Evolutionary conservation across 2,888 invertebrate species (phyloP), one percentile per base, ranked within the genome.

Genomic region (Troglohyphantes excavatus): DNA sequence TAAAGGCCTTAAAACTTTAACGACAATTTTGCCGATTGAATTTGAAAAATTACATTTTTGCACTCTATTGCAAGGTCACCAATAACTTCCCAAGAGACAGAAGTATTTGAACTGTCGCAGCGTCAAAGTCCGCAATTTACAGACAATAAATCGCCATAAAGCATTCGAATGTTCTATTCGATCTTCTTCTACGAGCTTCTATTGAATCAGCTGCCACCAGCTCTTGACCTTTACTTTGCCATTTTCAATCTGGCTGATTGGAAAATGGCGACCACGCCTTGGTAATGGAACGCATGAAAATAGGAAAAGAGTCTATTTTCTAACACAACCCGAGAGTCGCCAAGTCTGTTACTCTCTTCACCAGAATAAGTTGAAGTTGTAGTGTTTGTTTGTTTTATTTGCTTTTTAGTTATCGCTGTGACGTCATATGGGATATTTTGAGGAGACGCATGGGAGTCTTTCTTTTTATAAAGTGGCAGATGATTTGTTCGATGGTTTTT

Each of bases 151-250:
- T 39, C 39, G 9, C 39, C 7, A 39, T 13, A 39, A 39, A 11
- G 13, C 39, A 13, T 11, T 11, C 39, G 13, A 39, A 39, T 39
- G 39, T 39, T 39, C 39, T 13, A 39, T 39, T 13, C 3, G 13
- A 39, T 39, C 39, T 39, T 39, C 39, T 39, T 11, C 39, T 13
- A 3, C 39, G 1, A 39, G 7, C 9, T 39, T 39, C 53, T 53
- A 1, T n/a, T 53, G 5, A 1, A 53, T 53, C 9, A 33, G 9
- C 33, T 9, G 26, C 27, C 19, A n/a, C 13, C 27, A 73, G 75
- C 59, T 75, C 75, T 75, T 75, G 75, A 75, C 75, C 75, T 75
- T 75, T 75, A 11, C 5, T 59, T 9, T 7, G 29, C 59, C 27
- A 11, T 27, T 27, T 65, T n/a, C 75, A 72, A 43, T 72, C 46